Evolutionary conservation across 1,140 invertebrate genomes (phyloP).

Genomic region (Manduca sexta): DNA sequence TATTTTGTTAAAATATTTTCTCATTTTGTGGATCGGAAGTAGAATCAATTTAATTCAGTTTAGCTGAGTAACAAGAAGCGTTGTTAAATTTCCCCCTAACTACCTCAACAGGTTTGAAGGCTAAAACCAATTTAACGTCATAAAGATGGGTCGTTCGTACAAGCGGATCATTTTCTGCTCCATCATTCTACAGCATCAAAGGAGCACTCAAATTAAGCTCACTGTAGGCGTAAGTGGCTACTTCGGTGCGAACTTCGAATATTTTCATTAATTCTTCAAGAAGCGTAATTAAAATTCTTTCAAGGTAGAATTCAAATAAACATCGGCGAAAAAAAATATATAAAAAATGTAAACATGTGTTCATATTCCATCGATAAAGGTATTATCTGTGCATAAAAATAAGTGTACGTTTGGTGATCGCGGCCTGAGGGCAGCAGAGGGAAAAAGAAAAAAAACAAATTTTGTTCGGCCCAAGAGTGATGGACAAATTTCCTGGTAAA

Average conservation of each 20-base stretch:
- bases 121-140: slow-evolving; percentile 33
- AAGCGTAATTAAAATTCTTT: not conserved
- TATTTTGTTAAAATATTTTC: not conserved
- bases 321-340: not conserved
- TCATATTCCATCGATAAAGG: too few species aligned
- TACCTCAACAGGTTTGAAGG: slow-evolving; percentile 27
- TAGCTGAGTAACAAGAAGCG: not conserved
- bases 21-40: not conserved
- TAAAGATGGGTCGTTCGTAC: slow-evolving; percentile 27
- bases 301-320: not conserved
- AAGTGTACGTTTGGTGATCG: slow-evolving; percentile 7
- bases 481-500: slow-evolving; percentile 66
- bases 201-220: slow-evolving; percentile 34
- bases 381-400: not conserved
- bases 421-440: slow-evolving; percentile 21
- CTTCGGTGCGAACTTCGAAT: not conserved
- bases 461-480: slow-evolving; percentile 50
- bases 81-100: slow-evolving; percentile 13
- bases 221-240: slow-evolving; percentile 22
- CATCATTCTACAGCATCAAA: slow-evolving; percentile 34
- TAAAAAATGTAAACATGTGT: too few species aligned
- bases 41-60: slow-evolving; percentile 1
- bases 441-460: slow-evolving; percentile 50
- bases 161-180: slow-evolving; percentile 37
- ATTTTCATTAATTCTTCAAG: not conserved